Evolutionary conservation across 2,888 invertebrate species (phyloP).

Genomic region (Cosmopolites sordidus): DNA sequence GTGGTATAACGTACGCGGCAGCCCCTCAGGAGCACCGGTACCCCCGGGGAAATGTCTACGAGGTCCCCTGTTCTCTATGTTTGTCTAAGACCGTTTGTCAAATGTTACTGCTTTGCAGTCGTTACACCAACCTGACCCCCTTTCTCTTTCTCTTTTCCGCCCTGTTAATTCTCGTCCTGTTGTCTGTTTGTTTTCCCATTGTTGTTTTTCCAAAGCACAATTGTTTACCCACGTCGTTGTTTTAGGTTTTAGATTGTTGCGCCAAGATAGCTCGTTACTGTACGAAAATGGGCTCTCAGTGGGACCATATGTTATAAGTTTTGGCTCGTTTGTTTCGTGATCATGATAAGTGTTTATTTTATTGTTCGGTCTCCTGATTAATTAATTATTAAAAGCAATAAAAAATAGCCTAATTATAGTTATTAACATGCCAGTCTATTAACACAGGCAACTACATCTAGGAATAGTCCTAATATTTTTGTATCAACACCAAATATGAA

Average conservation of each 20-base stretch:
- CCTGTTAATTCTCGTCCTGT: background rate
- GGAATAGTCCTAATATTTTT: too few species aligned
- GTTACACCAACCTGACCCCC: conserved; percentile 35
- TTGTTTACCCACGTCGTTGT: conserved; percentile 3
- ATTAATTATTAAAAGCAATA: too few species aligned
- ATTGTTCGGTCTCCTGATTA: too few species aligned
- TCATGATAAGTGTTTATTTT: too few species aligned
- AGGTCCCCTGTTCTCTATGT: conserved; percentile 34
- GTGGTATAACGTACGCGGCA: conserved; percentile 40
- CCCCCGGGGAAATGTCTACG: conserved; percentile 43
- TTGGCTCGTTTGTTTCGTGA: too few species aligned
- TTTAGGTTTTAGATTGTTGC: conserved; percentile 16
- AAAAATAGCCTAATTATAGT: too few species aligned
- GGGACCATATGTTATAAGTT: too few species aligned
- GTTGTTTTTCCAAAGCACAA: conserved; percentile 21
- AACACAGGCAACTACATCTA: too few species aligned
- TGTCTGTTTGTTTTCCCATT: conserved; percentile 30
- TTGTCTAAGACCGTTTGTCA: conserved; percentile 43
- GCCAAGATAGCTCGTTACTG: conserved; percentile 1
- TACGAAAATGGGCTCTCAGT: too few species aligned
- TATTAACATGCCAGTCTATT: too few species aligned
- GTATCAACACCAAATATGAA: too few species aligned
- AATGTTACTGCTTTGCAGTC: conserved; percentile 43
- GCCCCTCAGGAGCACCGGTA: conserved; percentile 20
- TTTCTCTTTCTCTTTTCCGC: conserved; percentile 11